A percentile compares a stretch with the other conserved stretches of the same genome.
Conservation (phyloP, 2,888 invertebrate genomes). For the Crocallis elinguaria region DNA sequence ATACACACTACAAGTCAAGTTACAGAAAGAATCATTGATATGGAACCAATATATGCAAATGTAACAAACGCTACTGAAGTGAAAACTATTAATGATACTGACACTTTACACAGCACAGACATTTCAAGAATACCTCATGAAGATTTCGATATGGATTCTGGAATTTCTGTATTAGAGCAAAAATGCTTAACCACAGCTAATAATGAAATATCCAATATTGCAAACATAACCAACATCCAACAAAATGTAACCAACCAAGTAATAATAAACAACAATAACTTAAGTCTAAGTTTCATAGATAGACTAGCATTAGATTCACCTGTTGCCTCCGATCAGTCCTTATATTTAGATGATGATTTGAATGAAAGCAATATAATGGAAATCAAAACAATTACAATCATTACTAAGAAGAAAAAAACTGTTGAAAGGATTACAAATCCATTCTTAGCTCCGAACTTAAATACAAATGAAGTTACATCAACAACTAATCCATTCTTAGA, state of each 20-base stretch:
- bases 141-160: slow-evolving; percentile 55
- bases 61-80: slow-evolving; percentile 35
- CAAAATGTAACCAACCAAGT: slow-evolving; percentile 68
- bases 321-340: slow-evolving; percentile 65
- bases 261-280: slow-evolving; percentile 67
- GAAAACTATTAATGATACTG: slow-evolving; percentile 1
- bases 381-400: slow-evolving; percentile 80
- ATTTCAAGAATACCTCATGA: slow-evolving; percentile 41
- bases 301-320: slow-evolving; percentile 74
- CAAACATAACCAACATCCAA: slow-evolving; percentile 62
- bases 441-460: slow-evolving; percentile 68
- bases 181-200: slow-evolving; percentile 45
- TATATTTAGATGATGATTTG: slow-evolving; percentile 77
- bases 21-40: slow-evolving; percentile 6
- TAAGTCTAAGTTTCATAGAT: slow-evolving; percentile 78
- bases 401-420: slow-evolving; percentile 71
- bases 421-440: slow-evolving; percentile 71
- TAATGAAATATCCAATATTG: slow-evolving; percentile 32
- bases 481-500: slow-evolving; percentile 68
- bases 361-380: slow-evolving; percentile 84
- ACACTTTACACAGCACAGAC: slow-evolving; percentile 35
- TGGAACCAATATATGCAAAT: slow-evolving; percentile 67
- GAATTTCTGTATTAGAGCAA: slow-evolving; percentile 64
- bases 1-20: slow-evolving; percentile 1
- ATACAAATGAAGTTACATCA: slow-evolving; percentile 40